Evolutionary conservation across 2,113 vertebrate species (phyloP), one percentile per base, ranked within the genome.

Genomic region (Pipra filicauda): DNA sequence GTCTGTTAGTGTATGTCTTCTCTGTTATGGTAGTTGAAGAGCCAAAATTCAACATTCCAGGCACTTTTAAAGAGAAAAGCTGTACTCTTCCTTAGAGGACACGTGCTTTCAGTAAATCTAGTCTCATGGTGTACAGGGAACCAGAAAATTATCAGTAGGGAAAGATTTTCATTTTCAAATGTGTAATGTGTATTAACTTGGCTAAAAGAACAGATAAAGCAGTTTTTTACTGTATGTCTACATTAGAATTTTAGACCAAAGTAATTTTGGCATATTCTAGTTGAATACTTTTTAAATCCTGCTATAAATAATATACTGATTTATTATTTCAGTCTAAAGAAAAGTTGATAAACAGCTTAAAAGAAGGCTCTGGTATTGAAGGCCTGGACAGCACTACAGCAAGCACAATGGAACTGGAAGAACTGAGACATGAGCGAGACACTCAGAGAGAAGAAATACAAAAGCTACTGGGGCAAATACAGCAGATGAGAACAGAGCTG

Each of bases 311-410:
- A 93, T 37, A 21, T 7, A 17, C 33, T 43, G 21, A 27, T 66
- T 82, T 91, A 31, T 65, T 92, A 82, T 96, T 93, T 55, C 94
- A 99, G 99, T 99, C 99, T 84, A 99, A 99, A 98, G 99, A 99
- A 95, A 99, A 99, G 97, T 92, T 99, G 93, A 99, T 99, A 93
- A 99, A 98, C 98, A 99, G 99, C 96, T 97, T 99, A 90, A 99
- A 99, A 95, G 99, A 99, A 97, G 99, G 99, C n/a, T 99, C 99
- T 28, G 98, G 99, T 73, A 98, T 99, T 93, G 99, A 99, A 91
- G 97, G 98, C 17, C 94, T 99, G 74, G 99, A 99, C 6, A 98
- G 98, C 72, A 98, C 97, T 18, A 96, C 98, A 9, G 95, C 98
- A 30, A 95, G 88, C 54, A 97, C 94, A 16, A 65, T 99, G 98